Percentiles rank a stretch among this genome's conserved stretches.
phyloP scores from a whole-genome alignment of 2,113 vertebrate species.

The Coptodon bakossiorum region DNA sequence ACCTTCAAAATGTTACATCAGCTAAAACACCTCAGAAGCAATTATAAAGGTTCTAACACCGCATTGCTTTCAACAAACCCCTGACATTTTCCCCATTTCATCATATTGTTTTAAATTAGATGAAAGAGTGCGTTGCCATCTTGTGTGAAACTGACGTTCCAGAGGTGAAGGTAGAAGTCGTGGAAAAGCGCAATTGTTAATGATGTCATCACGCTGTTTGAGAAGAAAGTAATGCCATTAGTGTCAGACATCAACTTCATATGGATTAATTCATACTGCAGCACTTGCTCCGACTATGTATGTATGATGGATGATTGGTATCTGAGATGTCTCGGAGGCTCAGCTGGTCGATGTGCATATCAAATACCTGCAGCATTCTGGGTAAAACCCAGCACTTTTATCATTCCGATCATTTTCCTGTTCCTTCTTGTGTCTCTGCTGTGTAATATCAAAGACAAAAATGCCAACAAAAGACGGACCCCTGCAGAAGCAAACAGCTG shows the following conservation, averaged over 20 bases:
- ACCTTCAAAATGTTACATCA: slow-evolving; percentile 39
- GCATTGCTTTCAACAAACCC: slow-evolving; percentile 2
- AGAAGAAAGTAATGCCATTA: background rate
- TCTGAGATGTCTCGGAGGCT: slow-evolving; percentile 1
- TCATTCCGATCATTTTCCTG: background rate
- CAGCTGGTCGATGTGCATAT: slow-evolving; percentile 10
- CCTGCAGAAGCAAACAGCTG: background rate
- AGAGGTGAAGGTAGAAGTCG: background rate
- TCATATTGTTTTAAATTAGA: slow-evolving; percentile 28
- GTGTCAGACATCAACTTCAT: background rate
- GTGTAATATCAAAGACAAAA: background rate
- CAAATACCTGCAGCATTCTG: slow-evolving; percentile 9
- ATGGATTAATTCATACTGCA: background rate
- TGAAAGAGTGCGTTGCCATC: background rate
- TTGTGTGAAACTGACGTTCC: background rate
- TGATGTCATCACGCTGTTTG: slow-evolving; percentile 1
- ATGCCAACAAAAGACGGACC: background rate
- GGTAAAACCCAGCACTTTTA: background rate
- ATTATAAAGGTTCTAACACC: slow-evolving; percentile 9
- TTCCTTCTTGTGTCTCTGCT: background rate
- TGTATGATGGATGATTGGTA: slow-evolving; percentile 15
- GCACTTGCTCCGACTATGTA: background rate
- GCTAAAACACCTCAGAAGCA: slow-evolving; percentile 25
- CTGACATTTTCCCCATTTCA: slow-evolving; percentile 27
- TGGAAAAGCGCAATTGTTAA: background rate